Percentiles rank a stretch among this genome's conserved stretches.
These are phyloP conservation scores for Calliopsis andreniformis DNA, from an alignment of 1,140 invertebrate species.

Conservation along the genomic window DNA sequence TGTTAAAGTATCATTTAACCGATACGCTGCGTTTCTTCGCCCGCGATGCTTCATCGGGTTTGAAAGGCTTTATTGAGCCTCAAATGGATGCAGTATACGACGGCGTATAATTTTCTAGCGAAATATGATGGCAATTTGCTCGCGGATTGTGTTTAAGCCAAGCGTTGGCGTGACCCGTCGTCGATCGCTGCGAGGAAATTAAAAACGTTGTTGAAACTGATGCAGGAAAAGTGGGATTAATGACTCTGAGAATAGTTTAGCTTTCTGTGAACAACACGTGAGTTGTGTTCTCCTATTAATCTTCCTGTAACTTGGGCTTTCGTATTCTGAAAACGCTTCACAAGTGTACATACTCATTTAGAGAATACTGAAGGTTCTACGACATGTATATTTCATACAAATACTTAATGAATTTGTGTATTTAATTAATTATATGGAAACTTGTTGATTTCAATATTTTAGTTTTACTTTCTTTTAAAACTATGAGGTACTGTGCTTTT, in stretches of 20 bases:
- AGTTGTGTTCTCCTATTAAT: no score
- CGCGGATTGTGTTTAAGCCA: not conserved
- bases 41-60: slow-evolving; percentile 12
- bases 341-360: no score
- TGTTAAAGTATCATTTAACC: slow-evolving; percentile 34
- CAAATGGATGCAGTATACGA: not conserved
- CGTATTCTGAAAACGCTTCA: no score
- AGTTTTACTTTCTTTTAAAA: no score
- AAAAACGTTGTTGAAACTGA: not conserved
- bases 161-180: not conserved
- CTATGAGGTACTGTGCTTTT: no score
- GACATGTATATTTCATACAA: no score
- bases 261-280: not conserved
- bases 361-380: no score
- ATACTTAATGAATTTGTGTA: no score
- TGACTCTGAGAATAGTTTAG: not conserved
- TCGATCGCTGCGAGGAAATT: not conserved
- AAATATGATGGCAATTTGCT: not conserved
- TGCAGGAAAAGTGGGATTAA: no score
- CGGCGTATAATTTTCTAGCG: not conserved
- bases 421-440: no score
- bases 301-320: not conserved
- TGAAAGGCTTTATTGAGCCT: slow-evolving; percentile 11
- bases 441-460: no score
- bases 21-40: slow-evolving; percentile 2